Evolutionary conservation across 1,140 invertebrate species (phyloP), one percentile per base, ranked within the genome.

Genomic region (Episyrphus balteatus): DNA sequence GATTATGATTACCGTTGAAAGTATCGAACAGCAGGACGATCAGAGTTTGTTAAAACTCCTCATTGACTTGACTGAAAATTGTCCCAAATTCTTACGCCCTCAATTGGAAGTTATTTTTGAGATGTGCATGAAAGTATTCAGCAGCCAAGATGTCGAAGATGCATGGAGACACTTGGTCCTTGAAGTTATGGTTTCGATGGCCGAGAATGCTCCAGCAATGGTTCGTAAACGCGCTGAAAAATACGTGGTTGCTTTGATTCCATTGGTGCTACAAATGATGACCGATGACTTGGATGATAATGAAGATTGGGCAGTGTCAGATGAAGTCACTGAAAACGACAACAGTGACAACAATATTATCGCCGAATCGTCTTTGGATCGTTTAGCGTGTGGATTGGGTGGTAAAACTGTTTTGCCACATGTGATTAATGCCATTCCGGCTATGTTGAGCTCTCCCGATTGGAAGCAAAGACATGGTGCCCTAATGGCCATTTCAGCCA

Each of bases 401-500:
- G 96, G 96, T 43, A 99, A 98, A 74, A 87, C 86, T 0, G 86
- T 99, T 69, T 73, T 99, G 38, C 88, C 88, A 8, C 82, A 90
- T 49, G 89, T 98, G 40, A 82, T 93, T 44, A 76, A 79, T 18
- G 86, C 84, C 65, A 81, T 94, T 46, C 88, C 92, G 7, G 70
- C 75, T 18, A 95, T 98, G 92, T 75, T 98, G 54, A 72, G 72
- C n/a, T 86, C 84, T 56, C 67, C 77, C 42, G 81, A 90, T 61
- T 92, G 88, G 86, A 84, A 83, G 56, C 81, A 84, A 51, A 76
- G 95, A 19, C 90, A 98, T 68, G 95, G 94, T 42, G 96, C 92
- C 13, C 76, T 99, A 15, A 99, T 98, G 93, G 95, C 96, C 5
- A 85, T 99, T 18, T 98, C 95, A 12, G 91, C 94, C 9, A 89